phyloP scores from a whole-genome alignment of 2,888 invertebrate species.

The Cosmorhoe ocellata region DNA sequence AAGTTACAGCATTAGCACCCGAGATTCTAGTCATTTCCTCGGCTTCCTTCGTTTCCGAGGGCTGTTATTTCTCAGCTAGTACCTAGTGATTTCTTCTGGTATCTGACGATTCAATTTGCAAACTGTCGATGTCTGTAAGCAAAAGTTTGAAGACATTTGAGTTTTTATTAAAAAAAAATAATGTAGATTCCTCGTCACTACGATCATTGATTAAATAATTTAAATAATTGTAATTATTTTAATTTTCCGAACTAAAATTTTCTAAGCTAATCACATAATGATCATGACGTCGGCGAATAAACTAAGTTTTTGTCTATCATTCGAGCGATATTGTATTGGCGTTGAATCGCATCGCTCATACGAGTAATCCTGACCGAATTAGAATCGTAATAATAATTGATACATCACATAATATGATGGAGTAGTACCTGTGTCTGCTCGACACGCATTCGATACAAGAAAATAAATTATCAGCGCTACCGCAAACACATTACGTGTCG shows the following conservation, averaged over 20 bases:
- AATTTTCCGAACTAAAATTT: too few species aligned
- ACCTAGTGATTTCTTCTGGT: constrained; percentile 23
- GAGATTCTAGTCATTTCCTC: constrained; percentile 30
- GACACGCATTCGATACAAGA: constrained; percentile 38
- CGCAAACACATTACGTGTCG: constrained; percentile 74
- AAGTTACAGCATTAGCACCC: constrained; percentile 12
- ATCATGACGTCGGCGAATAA: too few species aligned
- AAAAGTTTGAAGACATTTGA: not conserved
- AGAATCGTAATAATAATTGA: not conserved
- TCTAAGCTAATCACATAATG: too few species aligned
- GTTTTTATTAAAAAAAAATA: too few species aligned
- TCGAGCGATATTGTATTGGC: too few species aligned
- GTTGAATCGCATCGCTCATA: not conserved
- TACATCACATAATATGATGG: not conserved
- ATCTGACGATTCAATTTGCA: constrained; percentile 7
- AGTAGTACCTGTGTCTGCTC: not conserved
- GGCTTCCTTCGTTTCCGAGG: constrained; percentile 25
- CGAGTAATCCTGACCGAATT: not conserved
- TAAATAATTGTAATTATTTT: too few species aligned
- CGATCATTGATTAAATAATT: too few species aligned
- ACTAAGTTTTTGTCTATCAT: too few species aligned
- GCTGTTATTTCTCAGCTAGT: constrained; percentile 31
- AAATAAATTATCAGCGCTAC: constrained; percentile 55
- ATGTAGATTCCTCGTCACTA: too few species aligned
- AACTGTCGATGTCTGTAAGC: not conserved